Conservation (phyloP, 1,140 invertebrate genomes). For the Drosophila melanica region DNA sequence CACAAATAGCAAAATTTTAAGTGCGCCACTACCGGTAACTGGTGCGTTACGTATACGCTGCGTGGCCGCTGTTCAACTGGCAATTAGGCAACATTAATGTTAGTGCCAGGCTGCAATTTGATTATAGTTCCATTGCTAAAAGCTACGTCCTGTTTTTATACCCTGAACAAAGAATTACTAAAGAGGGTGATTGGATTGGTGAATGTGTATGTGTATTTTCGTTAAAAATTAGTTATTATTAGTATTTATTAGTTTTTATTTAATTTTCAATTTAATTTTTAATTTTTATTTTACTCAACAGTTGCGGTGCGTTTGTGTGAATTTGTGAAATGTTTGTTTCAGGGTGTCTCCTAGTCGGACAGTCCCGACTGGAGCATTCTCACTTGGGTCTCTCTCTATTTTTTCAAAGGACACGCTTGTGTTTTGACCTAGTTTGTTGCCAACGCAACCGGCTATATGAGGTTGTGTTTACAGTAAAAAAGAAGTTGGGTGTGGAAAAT, state of each 20-base stretch:
- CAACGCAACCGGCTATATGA: conserved; percentile 4
- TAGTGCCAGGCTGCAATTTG: conserved; percentile 6
- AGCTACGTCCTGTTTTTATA: not conserved
- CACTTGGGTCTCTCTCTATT: no score
- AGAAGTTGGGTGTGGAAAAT: not conserved
- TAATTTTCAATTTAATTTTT: no score
- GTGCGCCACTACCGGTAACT: not conserved
- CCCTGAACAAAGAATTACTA: no score
- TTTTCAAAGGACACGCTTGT: conserved; percentile 10
- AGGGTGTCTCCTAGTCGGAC: no score
- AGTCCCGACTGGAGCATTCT: no score
- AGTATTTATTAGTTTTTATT: no score
- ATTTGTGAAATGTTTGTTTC: no score
- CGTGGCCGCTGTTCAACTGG: conserved; percentile 13
- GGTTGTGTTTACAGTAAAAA: not conserved
- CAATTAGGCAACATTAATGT: conserved; percentile 29
- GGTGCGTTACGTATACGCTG: conserved; percentile 22
- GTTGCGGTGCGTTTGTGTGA: no score
- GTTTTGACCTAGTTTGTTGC: conserved; percentile 32
- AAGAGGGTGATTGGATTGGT: no score
- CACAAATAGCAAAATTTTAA: conserved; percentile 31
- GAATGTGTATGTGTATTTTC: no score
- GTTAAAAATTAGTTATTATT: no score
- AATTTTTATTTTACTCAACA: no score
- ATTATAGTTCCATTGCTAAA: conserved; percentile 4